Conservation (phyloP, 2,113 vertebrate species). For the Macrotus californicus region DNA sequence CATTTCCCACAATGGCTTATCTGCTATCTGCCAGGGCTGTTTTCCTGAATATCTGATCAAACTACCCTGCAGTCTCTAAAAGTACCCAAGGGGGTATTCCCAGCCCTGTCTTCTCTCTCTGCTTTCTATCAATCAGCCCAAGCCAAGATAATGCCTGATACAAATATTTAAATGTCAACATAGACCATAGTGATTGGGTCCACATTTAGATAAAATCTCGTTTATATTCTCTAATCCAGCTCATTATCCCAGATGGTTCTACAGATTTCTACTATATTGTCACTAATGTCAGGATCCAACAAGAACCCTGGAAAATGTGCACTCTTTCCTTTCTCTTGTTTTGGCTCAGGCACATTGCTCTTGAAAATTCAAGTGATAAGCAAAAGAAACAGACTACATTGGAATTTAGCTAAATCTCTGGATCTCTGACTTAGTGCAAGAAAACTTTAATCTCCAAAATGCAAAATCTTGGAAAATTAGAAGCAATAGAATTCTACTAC, state of each 20-base stretch:
- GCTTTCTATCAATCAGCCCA: slow-evolving; percentile 61
- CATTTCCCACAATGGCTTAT: slow-evolving; percentile 64
- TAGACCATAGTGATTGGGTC: background rate
- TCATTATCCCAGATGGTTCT: slow-evolving; percentile 7
- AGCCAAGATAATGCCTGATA: slow-evolving; percentile 47
- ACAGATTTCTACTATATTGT: background rate
- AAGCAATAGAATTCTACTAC: background rate
- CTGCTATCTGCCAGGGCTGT: slow-evolving; percentile 65
- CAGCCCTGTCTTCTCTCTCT: slow-evolving; percentile 38
- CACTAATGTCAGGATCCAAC: background rate
- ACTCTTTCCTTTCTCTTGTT: slow-evolving; percentile 33
- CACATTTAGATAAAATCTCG: slow-evolving; percentile 54
- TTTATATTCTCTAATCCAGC: slow-evolving; percentile 36
- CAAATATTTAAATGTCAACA: slow-evolving; percentile 58
- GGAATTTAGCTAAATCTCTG: slow-evolving; percentile 8
- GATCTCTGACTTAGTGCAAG: background rate
- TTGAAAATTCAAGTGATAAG: slow-evolving; percentile 55
- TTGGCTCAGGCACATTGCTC: background rate
- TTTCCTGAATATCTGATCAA: slow-evolving; percentile 72
- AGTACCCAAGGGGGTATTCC: slow-evolving; percentile 3
- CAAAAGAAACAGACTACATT: slow-evolving; percentile 51
- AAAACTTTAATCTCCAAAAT: slow-evolving; percentile 14
- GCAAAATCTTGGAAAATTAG: slow-evolving; percentile 27
- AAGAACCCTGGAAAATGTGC: background rate
- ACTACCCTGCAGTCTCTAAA: slow-evolving; percentile 7